These are phyloP conservation scores for Drosophila erecta DNA, from an alignment of 1,140 invertebrate genomes.

Conservation along the genomic window DNA sequence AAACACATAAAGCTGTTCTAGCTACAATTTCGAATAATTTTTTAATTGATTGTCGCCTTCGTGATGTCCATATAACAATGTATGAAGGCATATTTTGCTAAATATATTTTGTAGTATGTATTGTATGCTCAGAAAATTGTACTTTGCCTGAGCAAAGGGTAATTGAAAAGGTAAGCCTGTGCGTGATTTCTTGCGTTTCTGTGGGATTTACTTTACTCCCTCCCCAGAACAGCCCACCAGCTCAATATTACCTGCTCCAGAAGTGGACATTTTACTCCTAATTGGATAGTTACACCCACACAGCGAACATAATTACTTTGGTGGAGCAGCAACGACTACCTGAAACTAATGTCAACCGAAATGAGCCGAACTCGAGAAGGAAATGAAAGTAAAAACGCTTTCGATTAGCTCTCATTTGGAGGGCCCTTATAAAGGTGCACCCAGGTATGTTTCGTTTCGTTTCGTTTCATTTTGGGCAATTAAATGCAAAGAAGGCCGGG, in stretches of 20 bases:
- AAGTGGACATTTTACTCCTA: constrained; percentile 18
- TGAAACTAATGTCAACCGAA: constrained; percentile 59
- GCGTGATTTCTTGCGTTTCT: not conserved
- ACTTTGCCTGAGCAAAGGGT: no score
- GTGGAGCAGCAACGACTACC: constrained; percentile 39
- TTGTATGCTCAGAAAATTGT: no score
- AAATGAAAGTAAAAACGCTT: constrained; percentile 59
- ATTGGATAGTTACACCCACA: constrained; percentile 39
- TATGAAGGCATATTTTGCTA: no score
- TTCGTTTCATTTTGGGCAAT: constrained; percentile 48
- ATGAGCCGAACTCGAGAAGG: constrained; percentile 36
- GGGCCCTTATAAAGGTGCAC: constrained; percentile 29
- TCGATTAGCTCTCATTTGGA: constrained; percentile 46
- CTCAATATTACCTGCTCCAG: constrained; percentile 22
- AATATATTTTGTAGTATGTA: no score
- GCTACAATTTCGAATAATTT: not conserved
- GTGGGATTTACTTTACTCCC: not conserved
- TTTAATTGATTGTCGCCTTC: no score
- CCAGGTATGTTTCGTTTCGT: constrained; percentile 1
- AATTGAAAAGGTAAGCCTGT: no score
- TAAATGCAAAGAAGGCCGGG: constrained; percentile 64
- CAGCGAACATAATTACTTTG: constrained; percentile 28
- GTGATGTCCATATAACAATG: no score
- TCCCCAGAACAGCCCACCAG: not conserved
- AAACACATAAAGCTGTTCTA: no score